Base-by-base conservation (phyloP, 2,888 invertebrate genomes). In the Platycnemis pennipes region DNA sequence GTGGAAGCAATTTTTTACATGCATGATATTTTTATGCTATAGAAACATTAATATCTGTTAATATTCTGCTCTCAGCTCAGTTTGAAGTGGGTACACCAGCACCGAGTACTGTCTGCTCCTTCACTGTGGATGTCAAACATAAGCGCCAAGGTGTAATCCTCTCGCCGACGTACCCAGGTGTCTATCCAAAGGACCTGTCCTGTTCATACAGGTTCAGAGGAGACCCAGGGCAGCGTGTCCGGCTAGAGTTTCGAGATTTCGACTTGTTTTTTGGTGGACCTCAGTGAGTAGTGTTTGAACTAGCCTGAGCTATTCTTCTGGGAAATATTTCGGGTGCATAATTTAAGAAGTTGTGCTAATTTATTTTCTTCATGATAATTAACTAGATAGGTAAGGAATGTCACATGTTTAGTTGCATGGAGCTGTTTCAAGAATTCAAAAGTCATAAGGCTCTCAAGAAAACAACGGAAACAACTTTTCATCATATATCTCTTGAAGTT, bases 121-220 rank as follows among this genome's bases (percentile, higher is more conserved):
- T 98, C 97, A 98, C 98, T 96, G 98, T 99, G 96, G 98, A 98
- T 96, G 98, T 98, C 95, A 97, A 97, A 96, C 96, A 96, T 94
- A 97, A 97, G 95, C 98, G 98, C 96, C 98, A 98, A 95, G 99
- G 99, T 94, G 97, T 98, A 96, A 98, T 99, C 96, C 97, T 99
- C 96, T 99, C 99, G 94, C 99, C 99, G 95, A 99, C 99, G 95
- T 99, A 99, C 97, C 99, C 99, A 95, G 99, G 99, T 95, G 98
- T 99, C 96, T 99, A 99, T 97, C 99, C 99, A 95, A 99, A 99
- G 97, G 98, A 99, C 97, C 97, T 99, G 96, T 97, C 97, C 96
- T 99, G 99, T 97, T 98, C 98, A 97, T 99, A 99, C 97, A 98
- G 98, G 97, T 99, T 99, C 97, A 98, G 98, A 96, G 99, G 99